A percentile compares a stretch with the other conserved stretches of the same genome.
These are phyloP conservation scores for Anguilla rostrata DNA, from an alignment of 2,113 vertebrate genomes.

Conservation along the genomic window DNA sequence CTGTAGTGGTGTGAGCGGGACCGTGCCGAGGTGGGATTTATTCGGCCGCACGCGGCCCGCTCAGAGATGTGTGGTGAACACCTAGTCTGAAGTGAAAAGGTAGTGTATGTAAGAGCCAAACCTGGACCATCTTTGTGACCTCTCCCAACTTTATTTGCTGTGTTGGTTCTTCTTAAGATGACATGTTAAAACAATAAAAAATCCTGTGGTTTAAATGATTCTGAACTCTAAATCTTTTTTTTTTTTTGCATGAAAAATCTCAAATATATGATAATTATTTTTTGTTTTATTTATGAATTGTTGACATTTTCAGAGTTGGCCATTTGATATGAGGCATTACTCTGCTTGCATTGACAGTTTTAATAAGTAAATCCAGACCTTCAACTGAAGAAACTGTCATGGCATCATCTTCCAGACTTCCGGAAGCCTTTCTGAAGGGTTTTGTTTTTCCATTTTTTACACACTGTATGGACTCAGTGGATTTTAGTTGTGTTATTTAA, in stretches of 20 bases:
- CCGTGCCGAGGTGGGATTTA: neutral
- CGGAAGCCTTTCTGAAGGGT: neutral
- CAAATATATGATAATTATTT: neutral
- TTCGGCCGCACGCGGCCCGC: too few species aligned
- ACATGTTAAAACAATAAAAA: slow-evolving; percentile 81
- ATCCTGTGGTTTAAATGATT: slow-evolving; percentile 67
- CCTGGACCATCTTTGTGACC: neutral
- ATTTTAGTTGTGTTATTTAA: neutral
- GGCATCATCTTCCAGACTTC: neutral
- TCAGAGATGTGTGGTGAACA: neutral
- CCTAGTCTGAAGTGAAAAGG: neutral
- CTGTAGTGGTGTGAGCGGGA: neutral
- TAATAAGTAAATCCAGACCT: neutral
- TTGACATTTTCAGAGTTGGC: neutral
- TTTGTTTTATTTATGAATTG: neutral
- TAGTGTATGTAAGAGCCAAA: neutral
- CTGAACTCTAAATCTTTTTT: neutral
- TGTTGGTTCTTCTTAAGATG: slow-evolving; percentile 76
- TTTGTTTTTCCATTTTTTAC: neutral
- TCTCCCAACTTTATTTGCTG: slow-evolving; percentile 71
- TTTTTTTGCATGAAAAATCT: neutral
- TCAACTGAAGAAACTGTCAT: neutral
- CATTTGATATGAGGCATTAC: too few species aligned
- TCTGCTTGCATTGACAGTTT: neutral
- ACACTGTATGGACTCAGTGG: neutral